Conservation (phyloP, 2,888 invertebrate genomes). For the Glaucopsyche alexis region DNA sequence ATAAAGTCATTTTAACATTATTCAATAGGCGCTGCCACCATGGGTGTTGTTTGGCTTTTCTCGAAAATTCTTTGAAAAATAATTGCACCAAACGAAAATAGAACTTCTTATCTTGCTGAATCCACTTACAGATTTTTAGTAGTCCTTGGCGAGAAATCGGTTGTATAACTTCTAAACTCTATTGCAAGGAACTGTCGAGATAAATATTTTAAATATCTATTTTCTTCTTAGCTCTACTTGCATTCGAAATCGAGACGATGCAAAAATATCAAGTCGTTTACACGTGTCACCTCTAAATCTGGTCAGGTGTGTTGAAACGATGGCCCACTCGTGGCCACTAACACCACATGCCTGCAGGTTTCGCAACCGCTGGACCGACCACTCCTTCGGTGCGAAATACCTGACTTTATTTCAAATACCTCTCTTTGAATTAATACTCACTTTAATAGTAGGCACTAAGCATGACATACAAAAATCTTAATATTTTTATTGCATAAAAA, state of each 20-base stretch:
- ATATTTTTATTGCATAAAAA: not conserved
- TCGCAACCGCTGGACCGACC: conserved; percentile 70
- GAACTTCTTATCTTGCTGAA: not conserved
- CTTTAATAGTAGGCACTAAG: not conserved
- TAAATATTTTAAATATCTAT: not conserved
- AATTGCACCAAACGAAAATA: too few relatives aligned
- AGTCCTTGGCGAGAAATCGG: too few relatives aligned
- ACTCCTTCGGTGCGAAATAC: conserved; percentile 69
- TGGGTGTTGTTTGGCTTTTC: not conserved
- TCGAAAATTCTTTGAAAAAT: not conserved
- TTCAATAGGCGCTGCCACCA: not conserved
- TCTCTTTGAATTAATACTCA: conserved; percentile 44
- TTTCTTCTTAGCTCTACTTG: not conserved
- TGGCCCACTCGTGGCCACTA: conserved; percentile 68
- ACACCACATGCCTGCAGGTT: conserved; percentile 67
- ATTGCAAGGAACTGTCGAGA: not conserved
- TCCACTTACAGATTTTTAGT: too few relatives aligned
- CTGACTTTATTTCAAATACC: conserved; percentile 52
- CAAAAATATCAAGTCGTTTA: conserved; percentile 39
- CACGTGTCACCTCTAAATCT: conserved; percentile 55
- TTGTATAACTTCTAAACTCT: too few relatives aligned
- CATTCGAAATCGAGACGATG: conserved; percentile 19
- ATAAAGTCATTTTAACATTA: conserved; percentile 1
- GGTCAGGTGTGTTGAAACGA: conserved; percentile 69
- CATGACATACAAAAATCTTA: not conserved